Percentiles rank a stretch among this genome's conserved stretches.
phyloP scores from a whole-genome alignment of 1,140 invertebrate genomes.

The Scaptomyza montana region DNA sequence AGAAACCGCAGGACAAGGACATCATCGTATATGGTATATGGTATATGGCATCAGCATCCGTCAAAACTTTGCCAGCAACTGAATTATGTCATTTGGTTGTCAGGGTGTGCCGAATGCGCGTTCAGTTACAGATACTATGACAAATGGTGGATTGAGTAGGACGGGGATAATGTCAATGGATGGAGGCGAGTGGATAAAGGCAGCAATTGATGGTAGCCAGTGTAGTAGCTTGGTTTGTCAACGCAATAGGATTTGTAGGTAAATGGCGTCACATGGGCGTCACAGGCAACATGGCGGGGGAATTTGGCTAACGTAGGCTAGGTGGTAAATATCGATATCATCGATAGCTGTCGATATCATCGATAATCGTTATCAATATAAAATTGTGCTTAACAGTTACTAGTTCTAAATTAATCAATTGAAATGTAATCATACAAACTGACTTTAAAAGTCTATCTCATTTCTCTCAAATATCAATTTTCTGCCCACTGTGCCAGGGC shows the following conservation, averaged over 20 bases:
- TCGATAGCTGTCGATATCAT: too few species aligned
- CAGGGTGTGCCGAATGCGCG: conserved; percentile 20
- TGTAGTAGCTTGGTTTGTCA: conserved; percentile 2
- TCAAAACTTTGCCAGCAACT: conserved; percentile 80
- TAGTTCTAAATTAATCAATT: too few species aligned
- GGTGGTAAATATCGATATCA: too few species aligned
- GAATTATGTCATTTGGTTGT: conserved; percentile 81
- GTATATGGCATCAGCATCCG: conserved; percentile 64
- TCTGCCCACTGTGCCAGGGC: too few species aligned
- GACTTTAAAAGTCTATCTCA: too few species aligned
- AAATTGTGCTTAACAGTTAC: too few species aligned
- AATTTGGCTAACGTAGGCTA: too few species aligned
- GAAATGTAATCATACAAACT: too few species aligned
- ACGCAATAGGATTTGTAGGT: conserved; percentile 30
- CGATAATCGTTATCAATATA: too few species aligned
- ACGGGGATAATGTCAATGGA: conserved; percentile 3
- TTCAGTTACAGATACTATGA: conserved; percentile 28
- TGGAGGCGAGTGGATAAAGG: not conserved
- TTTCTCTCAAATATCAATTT: too few species aligned
- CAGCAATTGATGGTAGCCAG: not conserved
- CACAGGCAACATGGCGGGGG: conserved; percentile 6
- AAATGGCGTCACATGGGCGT: conserved; percentile 28
- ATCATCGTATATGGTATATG: conserved; percentile 10
- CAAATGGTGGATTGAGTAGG: not conserved
- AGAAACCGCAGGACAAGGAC: conserved; percentile 19